Conservation (phyloP, 2,113 vertebrate genomes). For the Buteo buteo region DNA sequence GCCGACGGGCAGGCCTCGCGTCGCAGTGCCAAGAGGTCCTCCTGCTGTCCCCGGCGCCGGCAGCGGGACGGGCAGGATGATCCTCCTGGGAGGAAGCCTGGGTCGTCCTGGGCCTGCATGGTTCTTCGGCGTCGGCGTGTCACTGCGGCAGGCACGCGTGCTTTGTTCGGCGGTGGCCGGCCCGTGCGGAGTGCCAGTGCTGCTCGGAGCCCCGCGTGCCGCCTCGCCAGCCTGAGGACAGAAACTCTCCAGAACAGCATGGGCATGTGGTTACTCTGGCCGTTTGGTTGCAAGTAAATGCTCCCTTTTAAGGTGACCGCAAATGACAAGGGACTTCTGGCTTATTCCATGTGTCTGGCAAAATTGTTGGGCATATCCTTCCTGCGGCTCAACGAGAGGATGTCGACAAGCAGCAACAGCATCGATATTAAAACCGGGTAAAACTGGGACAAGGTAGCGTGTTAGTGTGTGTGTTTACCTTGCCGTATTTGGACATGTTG, state of each 20-base stretch:
- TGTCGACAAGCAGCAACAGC: background rate
- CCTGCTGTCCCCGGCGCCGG: rapidly evolving
- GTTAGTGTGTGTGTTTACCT: background rate
- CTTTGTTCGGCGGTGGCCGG: rapidly evolving
- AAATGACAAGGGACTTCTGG: background rate
- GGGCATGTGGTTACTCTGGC: background rate
- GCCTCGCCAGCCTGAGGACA: rapidly evolving
- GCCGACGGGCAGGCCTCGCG: background rate
- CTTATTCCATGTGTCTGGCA: background rate
- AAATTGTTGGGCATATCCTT: background rate
- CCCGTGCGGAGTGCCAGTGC: rapidly evolving
- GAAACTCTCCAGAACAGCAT: rapidly evolving
- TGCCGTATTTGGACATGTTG: background rate
- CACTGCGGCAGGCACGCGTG: rapidly evolving
- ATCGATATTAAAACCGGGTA: background rate
- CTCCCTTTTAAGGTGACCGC: background rate
- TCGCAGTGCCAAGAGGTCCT: background rate
- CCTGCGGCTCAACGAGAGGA: background rate
- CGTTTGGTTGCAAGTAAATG: background rate
- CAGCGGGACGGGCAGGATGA: background rate
- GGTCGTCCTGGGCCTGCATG: rapidly evolving
- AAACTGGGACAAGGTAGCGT: background rate
- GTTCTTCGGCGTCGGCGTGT: background rate
- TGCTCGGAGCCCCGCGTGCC: rapidly evolving
- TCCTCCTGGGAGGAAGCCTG: background rate